Evolutionary conservation across 2,888 invertebrate genomes (phyloP), one percentile per base, ranked within the genome.

Genomic region (Nemotelus pantherinus): DNA sequence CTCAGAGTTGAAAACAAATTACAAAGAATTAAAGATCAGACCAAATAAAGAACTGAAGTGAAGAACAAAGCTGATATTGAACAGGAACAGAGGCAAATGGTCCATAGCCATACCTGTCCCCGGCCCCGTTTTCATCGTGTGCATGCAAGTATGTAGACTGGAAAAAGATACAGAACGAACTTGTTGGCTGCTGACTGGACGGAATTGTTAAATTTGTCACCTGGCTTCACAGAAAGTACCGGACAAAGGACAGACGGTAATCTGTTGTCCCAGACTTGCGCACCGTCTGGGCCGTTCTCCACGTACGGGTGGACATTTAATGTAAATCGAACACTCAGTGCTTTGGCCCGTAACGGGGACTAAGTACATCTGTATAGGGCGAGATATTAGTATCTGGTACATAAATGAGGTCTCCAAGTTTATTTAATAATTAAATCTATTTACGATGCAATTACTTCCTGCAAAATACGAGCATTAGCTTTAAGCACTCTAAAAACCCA

Each of bases 21-120:
- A 74, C 74, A 74, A 74, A 74, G 74, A 74, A 74, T 74, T 74
- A 74, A 48, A 74, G 74, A 63, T 74, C 74, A 74, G 74, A 74
- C 74, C 74, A 60, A 57, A 74, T 74, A 74, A 74, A 74, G 74
- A 74, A 74, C 74, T 48, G 45, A 47, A 63, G 58, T 58, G 25
- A 5, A 7, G 58, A n/a, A 7, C 58, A 7, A 10, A 50, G 10
- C 53, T 50, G 53, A 50, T 7, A 57, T 57, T 57, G 57, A 57
- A 63, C 63, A 63, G 63, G 25, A 63, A 63, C 63, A 63, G 63
- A 41, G 63, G 63, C 63, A n/a, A 63, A 43, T 10, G 57, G 57
- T 4, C 10, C 57, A 57, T n/a, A n/a, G n/a, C 65, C 65, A n/a
- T 65, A 43, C 65, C 58, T 58, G 58, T 5, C 2, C 5, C 58